These are phyloP conservation scores for Sussaba pulchella DNA, from an alignment of 2,888 invertebrate genomes.

Conservation along the genomic window DNA sequence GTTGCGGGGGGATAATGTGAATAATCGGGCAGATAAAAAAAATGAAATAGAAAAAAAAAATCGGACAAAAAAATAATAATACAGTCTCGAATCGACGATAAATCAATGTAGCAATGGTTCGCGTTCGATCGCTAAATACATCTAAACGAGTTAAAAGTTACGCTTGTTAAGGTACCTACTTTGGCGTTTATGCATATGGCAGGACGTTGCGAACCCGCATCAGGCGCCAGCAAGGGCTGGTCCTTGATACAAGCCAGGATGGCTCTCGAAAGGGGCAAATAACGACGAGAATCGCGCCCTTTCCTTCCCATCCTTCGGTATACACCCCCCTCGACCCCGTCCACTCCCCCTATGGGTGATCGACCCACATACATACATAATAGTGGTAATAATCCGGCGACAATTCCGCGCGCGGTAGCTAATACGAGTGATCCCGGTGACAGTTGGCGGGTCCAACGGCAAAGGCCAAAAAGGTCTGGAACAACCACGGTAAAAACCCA, in stretches of 20 bases:
- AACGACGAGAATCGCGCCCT: conserved; percentile 47
- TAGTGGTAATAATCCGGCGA: conserved; percentile 60
- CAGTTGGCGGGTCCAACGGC: conserved; percentile 57
- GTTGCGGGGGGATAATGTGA: too few relatives aligned
- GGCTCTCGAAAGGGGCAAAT: conserved; percentile 54
- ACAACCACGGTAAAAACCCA: background rate
- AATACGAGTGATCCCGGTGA: conserved; percentile 40
- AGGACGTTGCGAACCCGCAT: conserved; percentile 16
- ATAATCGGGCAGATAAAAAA: too few relatives aligned
- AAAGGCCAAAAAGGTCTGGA: conserved; percentile 59
- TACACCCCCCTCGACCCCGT: conserved; percentile 39
- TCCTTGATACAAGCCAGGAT: conserved; percentile 52
- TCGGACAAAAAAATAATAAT: background rate
- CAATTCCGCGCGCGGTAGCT: conserved; percentile 19
- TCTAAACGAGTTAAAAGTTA: conserved; percentile 58
- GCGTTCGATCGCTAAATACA: conserved; percentile 52
- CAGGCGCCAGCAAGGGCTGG: conserved; percentile 57
- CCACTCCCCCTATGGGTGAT: background rate
- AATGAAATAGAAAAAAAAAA: too few relatives aligned
- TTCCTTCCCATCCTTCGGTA: too few relatives aligned
- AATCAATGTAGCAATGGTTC: conserved; percentile 19
- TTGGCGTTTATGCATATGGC: conserved; percentile 58
- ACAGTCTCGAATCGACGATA: conserved; percentile 12
- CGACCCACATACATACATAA: conserved; percentile 53
- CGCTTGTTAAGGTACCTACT: conserved; percentile 21